Evolutionary conservation across 2,888 invertebrate species (phyloP), one percentile per base, ranked within the genome.

Genomic region (Conops quadrifasciatus): DNA sequence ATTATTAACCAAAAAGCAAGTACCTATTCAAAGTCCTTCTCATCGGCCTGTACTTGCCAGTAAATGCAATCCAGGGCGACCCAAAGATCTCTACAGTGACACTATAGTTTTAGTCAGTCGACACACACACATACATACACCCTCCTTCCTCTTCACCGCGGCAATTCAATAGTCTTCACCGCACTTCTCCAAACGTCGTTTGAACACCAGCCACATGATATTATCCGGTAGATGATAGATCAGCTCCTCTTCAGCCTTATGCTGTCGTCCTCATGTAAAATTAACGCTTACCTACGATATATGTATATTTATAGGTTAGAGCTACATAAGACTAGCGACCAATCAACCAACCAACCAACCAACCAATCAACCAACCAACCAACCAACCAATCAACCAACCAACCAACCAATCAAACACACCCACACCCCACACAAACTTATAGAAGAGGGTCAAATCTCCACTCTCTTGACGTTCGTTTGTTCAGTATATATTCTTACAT

Each of bases 271-370:
- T 62, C 30, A 68, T 30, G n/a, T 67, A 59, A 67, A 67, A 67
- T 36, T 66, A 66, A 68, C 60, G 62, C 53, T 62, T 68, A 72
- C 53, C 53, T 53, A 16, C 28, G 11, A 36, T 36, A 36, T 36
- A 24, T 63, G 71, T 78, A 74, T 80, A 82, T 77, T 79, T 82
- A 77, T 81, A 82, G 83, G 82, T 83, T 82, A 82, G 80, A 81
- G 78, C 79, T 78, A 36, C 36, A 36, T 36, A 78, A 76, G 79
- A 78, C 80, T 79, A 81, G 77, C 75, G 72, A 74, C 74, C 72
- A 72, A 73, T 68, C 65, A 72, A 71, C 71, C 62, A 71, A 36
- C 36, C 36, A 36, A 36, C 36, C 36, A 7, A 36, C 9, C 36
- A 36, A 36, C 9, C 65, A 72, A 71, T 71, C 62, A 71, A 36